Evolutionary conservation across 2,888 invertebrate species (phyloP).

Genomic region (Rhingia campestris): DNA sequence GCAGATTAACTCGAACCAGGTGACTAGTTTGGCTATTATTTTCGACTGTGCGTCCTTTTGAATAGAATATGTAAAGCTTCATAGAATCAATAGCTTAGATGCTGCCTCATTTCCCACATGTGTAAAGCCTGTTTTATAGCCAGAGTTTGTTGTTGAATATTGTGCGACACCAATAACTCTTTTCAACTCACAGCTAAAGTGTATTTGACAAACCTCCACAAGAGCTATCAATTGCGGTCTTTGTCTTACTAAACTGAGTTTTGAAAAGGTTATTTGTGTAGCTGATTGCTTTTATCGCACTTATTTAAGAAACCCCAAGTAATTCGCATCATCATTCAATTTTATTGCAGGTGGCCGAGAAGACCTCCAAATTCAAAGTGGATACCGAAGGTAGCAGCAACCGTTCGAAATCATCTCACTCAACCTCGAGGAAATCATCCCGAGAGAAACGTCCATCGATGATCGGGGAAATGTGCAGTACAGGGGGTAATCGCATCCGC

Average conservation of each 20-base stretch:
- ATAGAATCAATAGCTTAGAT: constrained; percentile 57
- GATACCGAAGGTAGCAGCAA: constrained; percentile 86
- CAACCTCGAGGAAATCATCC: constrained; percentile 88
- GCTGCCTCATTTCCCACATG: constrained; percentile 45
- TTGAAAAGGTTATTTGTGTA: not conserved
- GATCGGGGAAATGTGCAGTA: constrained; percentile 83
- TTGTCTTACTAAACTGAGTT: too few relatives aligned
- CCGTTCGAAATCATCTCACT: constrained; percentile 85
- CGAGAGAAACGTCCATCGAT: constrained; percentile 85
- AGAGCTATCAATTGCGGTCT: too few relatives aligned
- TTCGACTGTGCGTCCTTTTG: constrained; percentile 56
- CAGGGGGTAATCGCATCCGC: constrained; percentile 82
- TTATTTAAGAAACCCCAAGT: not conserved
- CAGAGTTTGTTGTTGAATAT: constrained; percentile 22
- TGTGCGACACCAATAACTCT: not conserved
- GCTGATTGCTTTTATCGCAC: not conserved
- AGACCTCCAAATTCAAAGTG: constrained; percentile 89
- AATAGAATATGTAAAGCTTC: constrained; percentile 42
- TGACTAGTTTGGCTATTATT: constrained; percentile 61
- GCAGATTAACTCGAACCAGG: constrained; percentile 72
- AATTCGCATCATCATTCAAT: not conserved
- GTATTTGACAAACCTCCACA: too few relatives aligned
- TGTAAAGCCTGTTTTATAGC: constrained; percentile 39
- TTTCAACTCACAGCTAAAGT: too few relatives aligned
- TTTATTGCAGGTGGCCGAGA: constrained; percentile 85